A percentile compares a stretch with the other conserved stretches of the same genome.
Conservation (phyloP, 1,140 invertebrate genomes). For the Periplaneta americana region DNA sequence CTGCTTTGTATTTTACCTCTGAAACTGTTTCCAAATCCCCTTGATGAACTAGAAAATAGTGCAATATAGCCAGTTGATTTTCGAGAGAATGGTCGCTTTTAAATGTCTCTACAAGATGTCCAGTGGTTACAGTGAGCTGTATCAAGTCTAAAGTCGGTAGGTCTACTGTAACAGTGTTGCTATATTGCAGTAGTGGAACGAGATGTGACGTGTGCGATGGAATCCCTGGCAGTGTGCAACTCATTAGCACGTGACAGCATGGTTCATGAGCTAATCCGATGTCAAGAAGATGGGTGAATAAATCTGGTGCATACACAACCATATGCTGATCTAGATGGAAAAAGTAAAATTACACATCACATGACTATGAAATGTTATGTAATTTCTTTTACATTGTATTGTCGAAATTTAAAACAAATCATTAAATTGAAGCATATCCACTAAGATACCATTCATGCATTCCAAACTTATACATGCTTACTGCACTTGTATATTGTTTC, state of each 20-base stretch:
- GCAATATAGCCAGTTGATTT: slow-evolving; percentile 67
- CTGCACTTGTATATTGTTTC: too few species aligned
- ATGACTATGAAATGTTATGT: too few species aligned
- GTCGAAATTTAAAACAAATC: too few species aligned
- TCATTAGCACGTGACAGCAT: slow-evolving; percentile 57
- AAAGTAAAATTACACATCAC: too few species aligned
- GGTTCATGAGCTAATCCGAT: slow-evolving; percentile 74
- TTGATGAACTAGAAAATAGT: slow-evolving; percentile 71
- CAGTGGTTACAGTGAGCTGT: slow-evolving; percentile 51
- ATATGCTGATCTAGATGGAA: slow-evolving; percentile 58
- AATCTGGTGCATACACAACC: slow-evolving; percentile 67
- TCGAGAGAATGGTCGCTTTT: slow-evolving; percentile 55
- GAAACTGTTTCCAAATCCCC: slow-evolving; percentile 63
- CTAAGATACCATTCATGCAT: too few species aligned
- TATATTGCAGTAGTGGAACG: slow-evolving; percentile 45
- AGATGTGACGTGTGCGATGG: slow-evolving; percentile 52
- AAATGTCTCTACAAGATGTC: slow-evolving; percentile 60
- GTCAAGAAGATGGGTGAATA: slow-evolving; percentile 75
- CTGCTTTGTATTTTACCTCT: slow-evolving; percentile 40
- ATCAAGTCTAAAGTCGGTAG: slow-evolving; percentile 64
- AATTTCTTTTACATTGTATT: too few species aligned
- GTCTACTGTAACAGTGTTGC: slow-evolving; percentile 45
- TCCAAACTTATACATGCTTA: too few species aligned
- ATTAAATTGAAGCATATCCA: too few species aligned
- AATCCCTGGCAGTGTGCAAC: slow-evolving; percentile 6